These are phyloP conservation scores for Candoia aspera DNA, from an alignment of 2,113 vertebrate genomes.

Conservation along the genomic window DNA sequence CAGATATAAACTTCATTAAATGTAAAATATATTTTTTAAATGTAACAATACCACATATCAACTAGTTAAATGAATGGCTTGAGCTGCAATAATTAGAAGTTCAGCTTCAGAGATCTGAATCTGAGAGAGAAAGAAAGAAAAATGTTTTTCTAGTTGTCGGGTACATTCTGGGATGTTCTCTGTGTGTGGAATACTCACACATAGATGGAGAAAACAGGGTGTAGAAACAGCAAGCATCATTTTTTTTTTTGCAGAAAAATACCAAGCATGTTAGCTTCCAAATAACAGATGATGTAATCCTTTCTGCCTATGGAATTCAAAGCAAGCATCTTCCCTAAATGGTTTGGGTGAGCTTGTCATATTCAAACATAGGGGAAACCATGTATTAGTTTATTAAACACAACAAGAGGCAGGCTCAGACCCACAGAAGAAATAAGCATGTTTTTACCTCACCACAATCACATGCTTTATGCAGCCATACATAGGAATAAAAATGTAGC, in stretches of 20 bases:
- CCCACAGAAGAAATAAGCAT: neutral
- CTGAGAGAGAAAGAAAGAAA: neutral
- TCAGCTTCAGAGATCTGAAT: neutral
- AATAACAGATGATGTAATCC: neutral
- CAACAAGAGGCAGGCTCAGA: neutral
- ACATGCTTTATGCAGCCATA: neutral
- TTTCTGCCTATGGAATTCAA: neutral
- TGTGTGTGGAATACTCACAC: neutral
- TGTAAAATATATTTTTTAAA: neutral
- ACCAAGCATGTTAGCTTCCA: neutral
- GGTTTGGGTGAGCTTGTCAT: neutral
- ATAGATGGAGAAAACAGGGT: neutral
- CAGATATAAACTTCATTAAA: neutral
- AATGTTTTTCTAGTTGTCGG: neutral
- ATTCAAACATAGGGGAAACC: neutral
- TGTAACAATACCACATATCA: neutral
- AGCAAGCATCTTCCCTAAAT: neutral
- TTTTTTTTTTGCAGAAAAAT: neutral
- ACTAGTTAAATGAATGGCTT: constrained; percentile 11
- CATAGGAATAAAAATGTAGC: neutral
- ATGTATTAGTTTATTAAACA: neutral
- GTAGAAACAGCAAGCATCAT: neutral
- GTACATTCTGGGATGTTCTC: neutral
- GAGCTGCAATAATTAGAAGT: constrained; percentile 6
- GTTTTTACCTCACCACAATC: neutral